Evolutionary conservation across 92 coral and sea anemone genomes (phyloP).

Genomic region (Anthopleura xanthogrammica): DNA sequence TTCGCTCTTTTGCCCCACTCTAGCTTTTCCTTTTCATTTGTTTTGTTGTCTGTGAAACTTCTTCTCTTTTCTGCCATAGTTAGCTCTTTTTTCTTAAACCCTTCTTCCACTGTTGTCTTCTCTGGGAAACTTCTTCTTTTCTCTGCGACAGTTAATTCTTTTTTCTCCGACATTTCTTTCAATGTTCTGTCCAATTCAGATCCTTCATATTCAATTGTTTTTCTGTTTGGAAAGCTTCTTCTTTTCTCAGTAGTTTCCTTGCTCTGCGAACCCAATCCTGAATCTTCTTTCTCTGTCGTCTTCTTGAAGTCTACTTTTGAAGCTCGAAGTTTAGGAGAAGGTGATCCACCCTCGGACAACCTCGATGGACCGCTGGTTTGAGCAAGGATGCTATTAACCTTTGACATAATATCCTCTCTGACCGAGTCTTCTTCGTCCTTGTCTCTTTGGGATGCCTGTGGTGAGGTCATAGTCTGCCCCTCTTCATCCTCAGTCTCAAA

Average conservation of each 20-base stretch:
- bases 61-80: constrained; percentile 5
- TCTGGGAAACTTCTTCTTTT: not conserved
- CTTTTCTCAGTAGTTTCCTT: not conserved
- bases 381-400: constrained; percentile 31
- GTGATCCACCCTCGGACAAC: constrained; percentile 15
- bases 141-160: not conserved
- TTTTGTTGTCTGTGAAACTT: constrained; percentile 9
- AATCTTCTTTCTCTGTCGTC: not conserved
- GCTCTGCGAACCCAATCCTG: not conserved
- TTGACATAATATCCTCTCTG: constrained; percentile 20
- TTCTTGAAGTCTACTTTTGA: constrained; percentile 5
- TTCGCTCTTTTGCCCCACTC: constrained; percentile 10
- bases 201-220: not conserved
- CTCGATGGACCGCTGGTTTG: constrained; percentile 37
- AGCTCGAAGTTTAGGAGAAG: not conserved
- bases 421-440: constrained; percentile 31
- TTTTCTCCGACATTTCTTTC: not conserved
- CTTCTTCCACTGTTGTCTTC: not conserved
- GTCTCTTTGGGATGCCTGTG: constrained; percentile 26
- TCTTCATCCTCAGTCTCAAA: constrained; percentile 38
- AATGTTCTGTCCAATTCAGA: not conserved
- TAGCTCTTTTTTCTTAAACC: constrained; percentile 2
- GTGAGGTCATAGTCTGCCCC: constrained; percentile 30
- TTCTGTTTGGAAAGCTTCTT: not conserved
- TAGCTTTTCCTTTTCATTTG: constrained; percentile 3